Evolutionary conservation across 2,113 vertebrate species (phyloP).

Genomic region (Gopherus evgoodei): DNA sequence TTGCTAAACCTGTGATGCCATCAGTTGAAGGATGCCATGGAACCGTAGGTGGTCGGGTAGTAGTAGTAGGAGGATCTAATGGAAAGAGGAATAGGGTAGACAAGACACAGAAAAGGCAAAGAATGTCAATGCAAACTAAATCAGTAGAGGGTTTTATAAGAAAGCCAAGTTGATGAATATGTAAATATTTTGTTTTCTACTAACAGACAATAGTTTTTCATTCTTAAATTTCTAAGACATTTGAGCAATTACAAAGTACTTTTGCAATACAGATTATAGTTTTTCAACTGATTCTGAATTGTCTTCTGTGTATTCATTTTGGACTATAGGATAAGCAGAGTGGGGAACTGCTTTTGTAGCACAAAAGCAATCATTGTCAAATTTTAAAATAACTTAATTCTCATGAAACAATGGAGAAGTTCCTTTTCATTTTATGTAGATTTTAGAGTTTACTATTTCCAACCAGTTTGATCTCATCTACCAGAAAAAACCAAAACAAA

Average conservation of each 20-base stretch:
- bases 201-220: slow-evolving; percentile 82
- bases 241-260: neutral
- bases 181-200: slow-evolving; percentile 58
- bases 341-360: neutral
- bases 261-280: neutral
- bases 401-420: neutral
- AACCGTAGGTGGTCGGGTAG: slow-evolving; percentile 87
- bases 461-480: neutral
- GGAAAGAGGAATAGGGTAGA: slow-evolving; percentile 87
- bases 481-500: neutral
- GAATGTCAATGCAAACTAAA: slow-evolving; percentile 94
- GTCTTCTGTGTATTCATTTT: neutral
- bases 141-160: slow-evolving; percentile 86
- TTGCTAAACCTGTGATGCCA: slow-evolving; percentile 84
- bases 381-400: neutral
- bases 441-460: neutral
- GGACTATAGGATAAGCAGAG: neutral
- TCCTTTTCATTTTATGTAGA: neutral
- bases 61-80: slow-evolving; percentile 98
- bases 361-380: neutral
- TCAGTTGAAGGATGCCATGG: slow-evolving; percentile 82
- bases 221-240: slow-evolving; percentile 67
- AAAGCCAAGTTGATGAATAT: slow-evolving; percentile 81
- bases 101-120: slow-evolving; percentile 92
- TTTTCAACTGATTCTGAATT: neutral